These are phyloP conservation scores for Ascaphus truei DNA, from an alignment of 2,113 vertebrate genomes.

Conservation along the genomic window DNA sequence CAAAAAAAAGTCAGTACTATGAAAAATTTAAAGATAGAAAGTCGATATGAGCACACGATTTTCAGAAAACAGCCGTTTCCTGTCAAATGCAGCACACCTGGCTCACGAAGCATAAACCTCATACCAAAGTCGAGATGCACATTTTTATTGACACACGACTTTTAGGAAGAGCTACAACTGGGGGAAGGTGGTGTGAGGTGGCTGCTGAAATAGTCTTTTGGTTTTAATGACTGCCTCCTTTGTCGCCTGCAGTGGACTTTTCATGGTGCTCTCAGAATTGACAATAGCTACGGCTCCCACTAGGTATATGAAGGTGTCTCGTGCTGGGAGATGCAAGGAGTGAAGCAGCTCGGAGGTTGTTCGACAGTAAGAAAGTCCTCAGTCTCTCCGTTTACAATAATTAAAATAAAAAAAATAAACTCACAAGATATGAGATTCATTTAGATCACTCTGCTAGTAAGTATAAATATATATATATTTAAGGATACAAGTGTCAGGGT, in stretches of 20 bases:
- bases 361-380: slow-evolving; percentile 2
- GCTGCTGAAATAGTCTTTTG: slow-evolving; percentile 44
- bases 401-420: not conserved
- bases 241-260: slow-evolving; percentile 27
- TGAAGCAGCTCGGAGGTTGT: slow-evolving; percentile 10
- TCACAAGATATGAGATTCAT: slow-evolving; percentile 8
- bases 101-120: slow-evolving; percentile 29
- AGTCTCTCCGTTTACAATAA: not conserved
- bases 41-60: not conserved
- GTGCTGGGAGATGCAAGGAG: slow-evolving; percentile 4
- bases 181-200: slow-evolving; percentile 36
- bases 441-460: slow-evolving; percentile 3
- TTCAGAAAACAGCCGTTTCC: not conserved
- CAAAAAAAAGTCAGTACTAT: too few relatives aligned
- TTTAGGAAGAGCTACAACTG: slow-evolving; percentile 43
- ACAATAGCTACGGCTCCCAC: slow-evolving; percentile 27
- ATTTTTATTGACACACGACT: slow-evolving; percentile 44
- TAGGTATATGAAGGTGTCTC: slow-evolving; percentile 7
- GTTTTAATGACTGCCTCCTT: slow-evolving; percentile 42
- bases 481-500: not conserved
- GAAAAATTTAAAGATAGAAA: too few relatives aligned
- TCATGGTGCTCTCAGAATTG: slow-evolving; percentile 42
- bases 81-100: slow-evolving; percentile 46
- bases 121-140: slow-evolving; percentile 40
- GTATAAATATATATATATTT: not conserved